Percentiles rank a stretch among this genome's conserved stretches.
Evolutionary conservation across 1,140 invertebrate species (phyloP).

Genomic region (Mizuhopecten yessoensis): DNA sequence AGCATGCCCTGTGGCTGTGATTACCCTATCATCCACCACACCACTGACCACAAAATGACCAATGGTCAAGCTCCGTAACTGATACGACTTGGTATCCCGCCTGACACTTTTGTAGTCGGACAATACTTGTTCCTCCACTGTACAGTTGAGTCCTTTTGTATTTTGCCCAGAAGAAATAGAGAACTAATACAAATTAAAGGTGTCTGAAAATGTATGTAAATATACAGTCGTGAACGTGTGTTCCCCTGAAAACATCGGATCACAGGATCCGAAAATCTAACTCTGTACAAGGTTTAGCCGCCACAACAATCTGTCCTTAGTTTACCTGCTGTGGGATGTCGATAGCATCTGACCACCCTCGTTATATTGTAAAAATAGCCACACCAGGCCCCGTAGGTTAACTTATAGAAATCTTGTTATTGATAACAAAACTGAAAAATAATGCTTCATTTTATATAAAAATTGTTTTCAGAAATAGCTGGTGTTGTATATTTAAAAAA

Average conservation of each 20-base stretch:
- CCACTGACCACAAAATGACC: not conserved
- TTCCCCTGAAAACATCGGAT: not conserved
- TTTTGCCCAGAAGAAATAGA: not conserved
- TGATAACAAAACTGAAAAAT: not conserved
- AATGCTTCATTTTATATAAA: not conserved
- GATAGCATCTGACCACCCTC: not conserved
- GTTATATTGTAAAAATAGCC: not conserved
- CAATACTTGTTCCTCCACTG: not conserved
- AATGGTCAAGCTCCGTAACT: constrained; percentile 25
- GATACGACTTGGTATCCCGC: not conserved
- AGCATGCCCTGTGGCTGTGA: not conserved
- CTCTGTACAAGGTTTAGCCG: not conserved
- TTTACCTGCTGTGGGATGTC: not conserved
- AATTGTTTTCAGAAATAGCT: constrained; percentile 5
- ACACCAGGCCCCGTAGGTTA: not conserved
- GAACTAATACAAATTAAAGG: not conserved
- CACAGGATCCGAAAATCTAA: not conserved
- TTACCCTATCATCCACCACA: not conserved
- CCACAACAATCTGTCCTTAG: not conserved
- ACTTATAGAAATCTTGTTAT: not conserved
- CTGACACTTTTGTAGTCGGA: not conserved
- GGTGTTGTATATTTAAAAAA: not conserved
- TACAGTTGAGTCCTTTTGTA: constrained; percentile 15
- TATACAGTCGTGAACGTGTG: not conserved
- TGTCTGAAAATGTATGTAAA: constrained; percentile 28